A percentile compares a stretch with the other conserved stretches of the same genome.
These are phyloP conservation scores for Actinemys pallida DNA, from an alignment of 2,113 vertebrate species.

Conservation along the genomic window DNA sequence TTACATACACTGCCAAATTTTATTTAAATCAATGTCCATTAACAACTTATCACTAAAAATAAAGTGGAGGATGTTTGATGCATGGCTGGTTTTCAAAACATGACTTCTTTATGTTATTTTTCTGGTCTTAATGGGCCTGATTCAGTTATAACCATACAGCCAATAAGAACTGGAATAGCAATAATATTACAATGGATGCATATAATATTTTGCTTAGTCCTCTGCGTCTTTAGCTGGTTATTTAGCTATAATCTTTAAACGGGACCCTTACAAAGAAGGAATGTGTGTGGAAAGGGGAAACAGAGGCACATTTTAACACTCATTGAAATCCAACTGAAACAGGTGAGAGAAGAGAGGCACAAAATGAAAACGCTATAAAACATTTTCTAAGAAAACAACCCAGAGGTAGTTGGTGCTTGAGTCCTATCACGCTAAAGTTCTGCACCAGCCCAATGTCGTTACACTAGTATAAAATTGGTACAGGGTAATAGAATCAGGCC, in stretches of 20 bases:
- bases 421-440: not conserved
- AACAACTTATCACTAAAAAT: conserved; percentile 24
- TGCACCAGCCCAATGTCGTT: not conserved
- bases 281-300: not conserved
- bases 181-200: not conserved
- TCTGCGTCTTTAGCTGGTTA: not conserved
- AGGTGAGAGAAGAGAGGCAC: not conserved
- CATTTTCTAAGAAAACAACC: not conserved
- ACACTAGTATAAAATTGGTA: not conserved
- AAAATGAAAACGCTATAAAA: not conserved
- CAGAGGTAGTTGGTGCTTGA: not conserved
- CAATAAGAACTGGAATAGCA: not conserved
- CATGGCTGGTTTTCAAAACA: not conserved
- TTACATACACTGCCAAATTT: conserved; percentile 3
- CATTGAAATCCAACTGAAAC: not conserved
- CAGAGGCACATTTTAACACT: not conserved
- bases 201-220: not conserved
- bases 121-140: not conserved
- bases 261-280: not conserved
- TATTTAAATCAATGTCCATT: conserved; percentile 27
- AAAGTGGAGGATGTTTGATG: not conserved
- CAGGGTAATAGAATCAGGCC: too few relatives aligned
- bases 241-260: not conserved
- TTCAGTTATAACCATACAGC: not conserved
- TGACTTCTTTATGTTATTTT: not conserved